A percentile compares a stretch with the other conserved stretches of the same genome.
Conservation (phyloP, 2,888 invertebrate species). For the Drosophila siamana region DNA sequence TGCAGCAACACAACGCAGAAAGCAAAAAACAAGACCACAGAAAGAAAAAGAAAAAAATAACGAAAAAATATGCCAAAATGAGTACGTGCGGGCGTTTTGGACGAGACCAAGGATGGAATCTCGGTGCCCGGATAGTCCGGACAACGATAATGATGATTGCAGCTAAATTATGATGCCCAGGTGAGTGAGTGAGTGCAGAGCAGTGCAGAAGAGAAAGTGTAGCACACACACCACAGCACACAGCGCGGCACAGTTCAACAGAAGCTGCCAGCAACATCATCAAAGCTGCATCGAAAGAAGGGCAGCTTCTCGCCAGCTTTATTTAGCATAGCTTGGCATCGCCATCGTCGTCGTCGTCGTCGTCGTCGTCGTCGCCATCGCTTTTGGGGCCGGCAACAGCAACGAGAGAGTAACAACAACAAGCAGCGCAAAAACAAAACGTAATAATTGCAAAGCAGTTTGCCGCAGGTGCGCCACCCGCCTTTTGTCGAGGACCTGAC, state of each 20-base stretch:
- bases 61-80: slow-evolving; percentile 67
- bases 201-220: slow-evolving; percentile 64
- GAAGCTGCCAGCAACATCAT: slow-evolving; percentile 79
- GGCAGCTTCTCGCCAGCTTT: slow-evolving; percentile 23
- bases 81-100: slow-evolving; percentile 78
- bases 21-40: no score
- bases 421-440: slow-evolving; percentile 57
- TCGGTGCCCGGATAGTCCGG: slow-evolving; percentile 41
- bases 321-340: slow-evolving; percentile 47
- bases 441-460: slow-evolving; percentile 81
- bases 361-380: slow-evolving; percentile 37
- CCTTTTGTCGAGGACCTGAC: slow-evolving; percentile 50
- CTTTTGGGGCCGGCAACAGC: slow-evolving; percentile 49
- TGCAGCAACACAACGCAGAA: no score
- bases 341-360: slow-evolving; percentile 1
- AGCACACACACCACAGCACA: slow-evolving; percentile 42
- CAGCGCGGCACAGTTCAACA: slow-evolving; percentile 52
- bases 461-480: slow-evolving; percentile 80
- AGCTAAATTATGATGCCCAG: slow-evolving; percentile 84
- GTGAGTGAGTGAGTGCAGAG: slow-evolving; percentile 51
- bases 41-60: no score
- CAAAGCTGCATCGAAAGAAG: slow-evolving; percentile 41
- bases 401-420: slow-evolving; percentile 29
- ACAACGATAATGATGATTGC: slow-evolving; percentile 84
- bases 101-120: slow-evolving; percentile 64